phyloP scores from a whole-genome alignment of 2,113 vertebrate species.

The Paraplagusia blochii region DNA sequence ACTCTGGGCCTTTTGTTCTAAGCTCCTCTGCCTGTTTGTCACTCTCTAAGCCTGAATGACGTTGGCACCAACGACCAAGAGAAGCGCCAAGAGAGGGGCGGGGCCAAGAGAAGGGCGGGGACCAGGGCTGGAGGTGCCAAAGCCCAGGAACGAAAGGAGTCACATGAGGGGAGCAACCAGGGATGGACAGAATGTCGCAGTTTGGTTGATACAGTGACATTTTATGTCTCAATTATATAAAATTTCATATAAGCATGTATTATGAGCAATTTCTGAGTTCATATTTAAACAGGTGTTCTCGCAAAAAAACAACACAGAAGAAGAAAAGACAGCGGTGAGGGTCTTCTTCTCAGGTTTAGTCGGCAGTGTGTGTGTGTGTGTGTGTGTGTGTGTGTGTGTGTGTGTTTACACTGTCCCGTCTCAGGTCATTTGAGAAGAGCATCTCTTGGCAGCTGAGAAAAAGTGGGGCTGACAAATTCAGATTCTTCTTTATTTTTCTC shows the following conservation, averaged over 20 bases:
- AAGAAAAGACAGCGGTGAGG: constrained; percentile 44
- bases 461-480: constrained; percentile 1
- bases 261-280: too few relatives aligned
- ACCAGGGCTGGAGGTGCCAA: constrained; percentile 26
- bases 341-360: constrained; percentile 35
- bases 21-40: constrained; percentile 67
- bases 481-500: not conserved
- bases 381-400: constrained; percentile 2
- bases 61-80: constrained; percentile 48
- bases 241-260: not conserved
- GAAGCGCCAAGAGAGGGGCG: not conserved
- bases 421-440: constrained; percentile 17
- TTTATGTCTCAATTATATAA: constrained; percentile 6
- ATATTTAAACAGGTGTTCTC: too few relatives aligned
- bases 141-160: constrained; percentile 13
- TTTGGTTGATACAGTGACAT: not conserved
- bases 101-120: not conserved
- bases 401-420: constrained; percentile 21
- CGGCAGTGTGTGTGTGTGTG: constrained; percentile 35
- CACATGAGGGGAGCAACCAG: not conserved
- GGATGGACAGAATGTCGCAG: too few relatives aligned
- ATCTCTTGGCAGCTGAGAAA: not conserved
- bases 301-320: constrained; percentile 33
- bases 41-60: constrained; percentile 70
- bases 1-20: constrained; percentile 45